phyloP scores from a whole-genome alignment of 2,797 vertebrate genomes.

The Arnoldichthys spilopterus region DNA sequence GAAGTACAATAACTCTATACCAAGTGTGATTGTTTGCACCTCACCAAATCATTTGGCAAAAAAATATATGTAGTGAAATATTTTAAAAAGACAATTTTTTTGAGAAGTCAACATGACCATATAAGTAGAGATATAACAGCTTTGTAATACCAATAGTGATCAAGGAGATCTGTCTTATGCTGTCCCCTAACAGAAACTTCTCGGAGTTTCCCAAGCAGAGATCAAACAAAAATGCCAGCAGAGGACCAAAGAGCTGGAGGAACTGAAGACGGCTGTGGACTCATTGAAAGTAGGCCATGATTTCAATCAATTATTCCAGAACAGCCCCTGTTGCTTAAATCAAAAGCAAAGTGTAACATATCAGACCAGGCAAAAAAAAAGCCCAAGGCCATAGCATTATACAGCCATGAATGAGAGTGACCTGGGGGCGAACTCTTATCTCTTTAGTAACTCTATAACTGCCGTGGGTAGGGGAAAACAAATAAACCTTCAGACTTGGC shows the following conservation, averaged over 20 bases:
- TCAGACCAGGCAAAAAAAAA: constrained; percentile 24
- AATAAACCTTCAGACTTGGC: constrained; percentile 53
- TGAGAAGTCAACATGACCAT: not conserved
- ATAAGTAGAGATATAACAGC: not conserved
- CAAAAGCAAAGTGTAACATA: constrained; percentile 34
- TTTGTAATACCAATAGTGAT: constrained; percentile 2
- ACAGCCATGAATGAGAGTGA: constrained; percentile 24
- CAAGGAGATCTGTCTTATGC: constrained; percentile 9
- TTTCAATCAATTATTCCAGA: not conserved
- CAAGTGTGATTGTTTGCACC: not conserved
- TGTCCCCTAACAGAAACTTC: constrained; percentile 73
- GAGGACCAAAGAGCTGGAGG: constrained; percentile 85
- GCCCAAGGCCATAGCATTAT: constrained; percentile 22
- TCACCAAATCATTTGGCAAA: not conserved
- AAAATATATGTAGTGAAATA: not conserved
- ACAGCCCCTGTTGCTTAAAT: not conserved
- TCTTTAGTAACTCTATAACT: constrained; percentile 50
- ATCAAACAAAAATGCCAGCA: constrained; percentile 84
- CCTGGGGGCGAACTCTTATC: constrained; percentile 39
- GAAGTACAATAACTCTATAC: not conserved
- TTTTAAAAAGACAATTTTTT: not conserved
- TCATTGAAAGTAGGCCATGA: constrained; percentile 75
- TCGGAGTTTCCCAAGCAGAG: constrained; percentile 83
- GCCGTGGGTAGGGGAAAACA: constrained; percentile 42
- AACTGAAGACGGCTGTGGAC: constrained; percentile 82